Evolutionary conservation across 2,797 vertebrate species (phyloP).

Genomic region (Rhyacichthys aspro): DNA sequence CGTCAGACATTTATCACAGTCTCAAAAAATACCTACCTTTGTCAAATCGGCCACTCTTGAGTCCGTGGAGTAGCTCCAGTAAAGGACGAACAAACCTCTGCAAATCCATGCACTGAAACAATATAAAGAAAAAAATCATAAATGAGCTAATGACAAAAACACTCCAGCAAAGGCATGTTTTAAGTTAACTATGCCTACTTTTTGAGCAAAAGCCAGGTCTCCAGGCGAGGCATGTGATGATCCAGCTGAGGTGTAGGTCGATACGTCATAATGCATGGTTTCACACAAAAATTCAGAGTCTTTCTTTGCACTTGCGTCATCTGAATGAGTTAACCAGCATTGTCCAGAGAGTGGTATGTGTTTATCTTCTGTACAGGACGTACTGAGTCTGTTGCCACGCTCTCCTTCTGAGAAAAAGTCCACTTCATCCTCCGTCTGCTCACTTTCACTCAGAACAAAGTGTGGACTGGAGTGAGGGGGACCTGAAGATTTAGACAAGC

Average conservation of each 20-base stretch:
- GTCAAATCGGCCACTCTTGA: constrained; percentile 87
- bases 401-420: constrained; percentile 73
- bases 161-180: neutral
- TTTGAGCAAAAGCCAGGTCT: constrained; percentile 86
- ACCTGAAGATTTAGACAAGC: constrained; percentile 68
- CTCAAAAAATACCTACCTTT: constrained; percentile 74
- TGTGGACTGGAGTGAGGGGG: constrained; percentile 70
- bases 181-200: constrained; percentile 71
- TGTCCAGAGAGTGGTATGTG: constrained; percentile 21
- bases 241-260: constrained; percentile 21
- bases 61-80: constrained; percentile 82
- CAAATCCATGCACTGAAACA: constrained; percentile 85
- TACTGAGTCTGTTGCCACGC: constrained; percentile 42
- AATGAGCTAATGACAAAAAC: neutral
- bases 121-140: constrained; percentile 1
- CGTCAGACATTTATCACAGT: neutral
- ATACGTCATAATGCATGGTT: constrained; percentile 6
- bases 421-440: constrained; percentile 76
- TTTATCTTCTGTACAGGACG: constrained; percentile 21
- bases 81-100: constrained; percentile 84
- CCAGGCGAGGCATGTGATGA: constrained; percentile 73
- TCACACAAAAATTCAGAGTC: constrained; percentile 4
- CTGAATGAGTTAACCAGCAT: constrained; percentile 25
- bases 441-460: constrained; percentile 70
- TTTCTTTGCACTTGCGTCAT: constrained; percentile 11